These are phyloP conservation scores for Heterotilapia buettikoferi DNA, from an alignment of 2,113 vertebrate species.

Conservation along the genomic window DNA sequence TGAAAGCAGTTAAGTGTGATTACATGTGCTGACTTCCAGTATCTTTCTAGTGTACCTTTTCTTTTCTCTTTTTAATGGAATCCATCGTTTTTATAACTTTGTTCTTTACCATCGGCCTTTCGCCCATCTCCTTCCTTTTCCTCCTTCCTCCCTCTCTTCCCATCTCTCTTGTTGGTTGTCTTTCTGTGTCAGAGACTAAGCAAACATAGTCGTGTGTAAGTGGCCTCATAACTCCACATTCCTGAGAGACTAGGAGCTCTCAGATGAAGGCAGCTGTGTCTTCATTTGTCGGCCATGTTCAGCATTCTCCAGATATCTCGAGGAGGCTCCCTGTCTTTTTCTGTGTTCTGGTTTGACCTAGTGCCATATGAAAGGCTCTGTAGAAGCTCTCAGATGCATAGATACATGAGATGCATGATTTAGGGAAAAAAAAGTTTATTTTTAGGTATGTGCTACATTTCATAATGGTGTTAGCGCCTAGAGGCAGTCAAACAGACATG, in stretches of 20 bases:
- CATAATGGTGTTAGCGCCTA: neutral
- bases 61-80: neutral
- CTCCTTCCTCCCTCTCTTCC: neutral
- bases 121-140: neutral
- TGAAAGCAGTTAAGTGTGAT: neutral
- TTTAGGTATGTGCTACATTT: neutral
- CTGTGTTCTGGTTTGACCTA: slow-evolving; percentile 48
- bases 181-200: slow-evolving; percentile 72
- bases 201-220: slow-evolving; percentile 67
- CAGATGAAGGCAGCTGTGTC: slow-evolving; percentile 52
- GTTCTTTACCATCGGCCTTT: neutral
- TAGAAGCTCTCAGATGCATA: neutral
- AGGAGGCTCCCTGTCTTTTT: slow-evolving; percentile 43
- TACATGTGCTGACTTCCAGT: neutral
- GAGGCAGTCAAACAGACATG: neutral
- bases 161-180: slow-evolving; percentile 44
- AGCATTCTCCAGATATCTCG: slow-evolving; percentile 63
- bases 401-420: neutral
- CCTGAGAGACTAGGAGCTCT: slow-evolving; percentile 40
- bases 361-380: neutral
- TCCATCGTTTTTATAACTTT: neutral
- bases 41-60: neutral
- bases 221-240: slow-evolving; percentile 48
- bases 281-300: slow-evolving; percentile 55
- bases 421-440: neutral